Conservation (phyloP, 2,113 vertebrate genomes). For the Azemiops feae region DNA sequence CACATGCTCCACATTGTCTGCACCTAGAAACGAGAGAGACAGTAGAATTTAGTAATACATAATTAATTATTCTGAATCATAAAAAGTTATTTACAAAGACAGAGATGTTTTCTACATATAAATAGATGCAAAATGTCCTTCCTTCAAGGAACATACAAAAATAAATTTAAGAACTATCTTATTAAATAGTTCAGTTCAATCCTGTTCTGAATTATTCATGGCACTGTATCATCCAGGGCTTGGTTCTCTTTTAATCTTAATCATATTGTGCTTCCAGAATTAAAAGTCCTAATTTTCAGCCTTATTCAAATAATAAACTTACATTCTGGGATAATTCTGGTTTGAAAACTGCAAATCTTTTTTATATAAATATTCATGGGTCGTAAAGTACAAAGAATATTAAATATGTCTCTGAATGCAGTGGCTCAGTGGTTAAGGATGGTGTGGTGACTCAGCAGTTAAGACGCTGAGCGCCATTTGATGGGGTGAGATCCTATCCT, state of each 20-base stretch:
- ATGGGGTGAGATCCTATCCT: too few relatives aligned
- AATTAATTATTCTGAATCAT: background rate
- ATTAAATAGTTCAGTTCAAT: background rate
- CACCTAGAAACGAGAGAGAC: slow-evolving; percentile 66
- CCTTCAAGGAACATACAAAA: background rate
- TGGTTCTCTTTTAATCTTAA: background rate
- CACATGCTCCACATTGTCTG: slow-evolving; percentile 90
- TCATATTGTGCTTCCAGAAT: background rate
- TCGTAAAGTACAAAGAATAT: background rate
- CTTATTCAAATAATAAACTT: background rate
- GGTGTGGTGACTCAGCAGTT: too few relatives aligned
- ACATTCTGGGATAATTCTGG: background rate
- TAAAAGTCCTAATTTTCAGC: background rate
- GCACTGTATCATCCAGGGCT: background rate
- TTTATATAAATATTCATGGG: background rate
- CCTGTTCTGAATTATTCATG: background rate
- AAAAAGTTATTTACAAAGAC: background rate
- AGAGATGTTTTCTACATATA: background rate
- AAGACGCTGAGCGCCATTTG: too few relatives aligned
- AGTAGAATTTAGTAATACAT: background rate
- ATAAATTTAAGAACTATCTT: background rate
- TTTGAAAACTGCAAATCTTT: background rate
- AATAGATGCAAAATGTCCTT: background rate
- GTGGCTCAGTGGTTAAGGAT: too few relatives aligned
- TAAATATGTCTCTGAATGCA: too few relatives aligned